A percentile compares a stretch with the other conserved stretches of the same genome.
Evolutionary conservation across 2,888 invertebrate genomes (phyloP).

Genomic region (Drosophila leonis): DNA sequence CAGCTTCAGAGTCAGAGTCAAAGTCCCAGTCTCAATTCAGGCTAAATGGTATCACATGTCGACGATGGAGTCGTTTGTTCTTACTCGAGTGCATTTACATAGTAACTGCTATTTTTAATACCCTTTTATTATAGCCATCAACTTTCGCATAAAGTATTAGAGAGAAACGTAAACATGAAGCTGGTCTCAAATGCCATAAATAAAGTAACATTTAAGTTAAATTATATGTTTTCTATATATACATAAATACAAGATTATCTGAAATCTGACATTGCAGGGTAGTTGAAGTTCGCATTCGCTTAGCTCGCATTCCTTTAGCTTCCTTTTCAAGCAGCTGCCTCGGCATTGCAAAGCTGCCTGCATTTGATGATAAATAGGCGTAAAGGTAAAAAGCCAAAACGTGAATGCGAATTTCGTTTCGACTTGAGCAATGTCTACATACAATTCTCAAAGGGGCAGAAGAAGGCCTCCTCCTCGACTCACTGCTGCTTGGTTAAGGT

Average conservation of each 20-base stretch:
- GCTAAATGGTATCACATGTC: conserved; percentile 78
- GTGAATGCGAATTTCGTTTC: conserved; percentile 75
- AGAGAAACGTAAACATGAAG: not conserved
- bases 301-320: conserved; percentile 33
- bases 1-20: not conserved
- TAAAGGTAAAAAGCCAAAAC: conserved; percentile 79
- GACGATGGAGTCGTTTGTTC: conserved; percentile 56
- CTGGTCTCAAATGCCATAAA: not conserved
- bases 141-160: not conserved
- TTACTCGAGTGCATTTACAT: conserved; percentile 68
- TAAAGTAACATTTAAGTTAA: not conserved
- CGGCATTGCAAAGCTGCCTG: conserved; percentile 41
- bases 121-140: conserved; percentile 6
- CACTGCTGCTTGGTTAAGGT: conserved; percentile 42
- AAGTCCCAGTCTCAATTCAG: conserved; percentile 34
- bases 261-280: not conserved
- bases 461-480: conserved; percentile 5
- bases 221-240: not conserved
- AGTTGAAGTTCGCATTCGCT: not conserved
- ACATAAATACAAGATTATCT: not conserved
- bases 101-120: conserved; percentile 39
- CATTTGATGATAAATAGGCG: conserved; percentile 79
- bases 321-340: conserved; percentile 66
- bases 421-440: conserved; percentile 57
- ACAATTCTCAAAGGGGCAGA: conserved; percentile 37